These are phyloP conservation scores for Acanthaster planci DNA, from an alignment of 35 echinoderm and acorn worm genomes.

Conservation along the genomic window DNA sequence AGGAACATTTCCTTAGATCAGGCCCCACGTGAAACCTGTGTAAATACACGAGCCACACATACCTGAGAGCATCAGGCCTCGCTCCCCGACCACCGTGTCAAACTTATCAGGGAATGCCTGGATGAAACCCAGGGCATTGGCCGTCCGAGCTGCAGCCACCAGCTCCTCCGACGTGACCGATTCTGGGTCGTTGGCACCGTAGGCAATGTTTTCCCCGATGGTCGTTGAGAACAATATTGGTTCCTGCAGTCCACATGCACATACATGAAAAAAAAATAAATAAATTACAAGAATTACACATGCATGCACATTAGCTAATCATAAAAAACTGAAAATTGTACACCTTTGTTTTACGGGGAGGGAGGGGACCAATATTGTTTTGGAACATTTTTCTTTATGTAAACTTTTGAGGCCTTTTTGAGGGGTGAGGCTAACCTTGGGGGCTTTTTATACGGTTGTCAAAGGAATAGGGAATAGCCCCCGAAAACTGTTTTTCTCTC, in stretches of 20 bases:
- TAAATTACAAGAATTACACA: too few species aligned
- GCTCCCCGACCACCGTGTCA: constrained; percentile 88
- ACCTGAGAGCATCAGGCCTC: constrained; percentile 94
- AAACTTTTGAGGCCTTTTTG: too few species aligned
- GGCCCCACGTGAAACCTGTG: background rate
- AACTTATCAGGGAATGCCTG: constrained; percentile 67
- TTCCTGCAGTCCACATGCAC: constrained; percentile 46
- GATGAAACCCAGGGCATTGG: constrained; percentile 84
- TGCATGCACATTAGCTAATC: background rate
- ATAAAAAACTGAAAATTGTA: background rate
- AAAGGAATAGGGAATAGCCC: too few species aligned
- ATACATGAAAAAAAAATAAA: too few species aligned
- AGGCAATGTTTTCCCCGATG: constrained; percentile 90
- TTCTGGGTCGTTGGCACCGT: constrained; percentile 76
- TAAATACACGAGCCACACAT: background rate
- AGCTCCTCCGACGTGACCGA: constrained; percentile 55
- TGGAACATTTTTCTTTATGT: too few species aligned
- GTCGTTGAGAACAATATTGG: constrained; percentile 78
- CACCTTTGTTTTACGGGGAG: too few species aligned
- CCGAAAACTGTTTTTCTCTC: too few species aligned
- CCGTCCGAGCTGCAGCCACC: constrained; percentile 67
- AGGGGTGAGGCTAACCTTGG: too few species aligned
- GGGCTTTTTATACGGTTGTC: too few species aligned
- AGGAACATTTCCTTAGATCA: background rate
- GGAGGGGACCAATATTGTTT: too few species aligned